Conservation (phyloP, 2,888 invertebrate species). For the Hoplodrina ambigua region DNA sequence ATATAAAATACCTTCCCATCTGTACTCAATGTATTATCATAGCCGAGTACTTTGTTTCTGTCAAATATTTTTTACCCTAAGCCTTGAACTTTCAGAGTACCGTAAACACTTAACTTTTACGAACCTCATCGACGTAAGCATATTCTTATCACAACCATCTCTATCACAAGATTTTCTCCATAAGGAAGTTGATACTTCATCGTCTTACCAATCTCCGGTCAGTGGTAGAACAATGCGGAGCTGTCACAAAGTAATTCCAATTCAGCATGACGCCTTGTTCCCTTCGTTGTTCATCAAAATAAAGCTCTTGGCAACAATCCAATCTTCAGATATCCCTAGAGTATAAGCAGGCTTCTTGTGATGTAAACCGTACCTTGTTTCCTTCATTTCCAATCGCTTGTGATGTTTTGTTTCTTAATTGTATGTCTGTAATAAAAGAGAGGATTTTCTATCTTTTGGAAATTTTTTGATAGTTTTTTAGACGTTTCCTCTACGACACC, state of each 20-base stretch:
- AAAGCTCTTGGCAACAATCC: conserved; percentile 65
- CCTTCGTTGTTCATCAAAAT: conserved; percentile 56
- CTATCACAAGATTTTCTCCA: conserved; percentile 14
- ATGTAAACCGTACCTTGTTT: conserved; percentile 25
- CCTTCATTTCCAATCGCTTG: conserved; percentile 10
- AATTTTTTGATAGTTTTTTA: no score
- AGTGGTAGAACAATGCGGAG: conserved; percentile 47
- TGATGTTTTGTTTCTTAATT: conserved; percentile 8
- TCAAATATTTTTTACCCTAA: not conserved
- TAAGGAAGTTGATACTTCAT: conserved; percentile 31
- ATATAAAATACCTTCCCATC: not conserved
- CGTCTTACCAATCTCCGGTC: conserved; percentile 50
- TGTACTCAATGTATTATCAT: not conserved
- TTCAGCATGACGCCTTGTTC: conserved; percentile 63
- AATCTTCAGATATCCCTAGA: conserved; percentile 49
- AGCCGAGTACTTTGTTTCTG: not conserved
- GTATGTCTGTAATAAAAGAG: not conserved
- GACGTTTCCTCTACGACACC: no score
- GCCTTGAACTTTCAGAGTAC: not conserved
- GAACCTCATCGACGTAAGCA: not conserved
- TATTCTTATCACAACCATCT: conserved; percentile 21
- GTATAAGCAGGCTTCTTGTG: conserved; percentile 52
- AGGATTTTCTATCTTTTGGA: no score
- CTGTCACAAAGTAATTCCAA: conserved; percentile 64
- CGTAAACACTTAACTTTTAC: conserved; percentile 6